Base-by-base conservation (phyloP, 2,113 vertebrate species). In the Pheucticus melanocephalus region DNA sequence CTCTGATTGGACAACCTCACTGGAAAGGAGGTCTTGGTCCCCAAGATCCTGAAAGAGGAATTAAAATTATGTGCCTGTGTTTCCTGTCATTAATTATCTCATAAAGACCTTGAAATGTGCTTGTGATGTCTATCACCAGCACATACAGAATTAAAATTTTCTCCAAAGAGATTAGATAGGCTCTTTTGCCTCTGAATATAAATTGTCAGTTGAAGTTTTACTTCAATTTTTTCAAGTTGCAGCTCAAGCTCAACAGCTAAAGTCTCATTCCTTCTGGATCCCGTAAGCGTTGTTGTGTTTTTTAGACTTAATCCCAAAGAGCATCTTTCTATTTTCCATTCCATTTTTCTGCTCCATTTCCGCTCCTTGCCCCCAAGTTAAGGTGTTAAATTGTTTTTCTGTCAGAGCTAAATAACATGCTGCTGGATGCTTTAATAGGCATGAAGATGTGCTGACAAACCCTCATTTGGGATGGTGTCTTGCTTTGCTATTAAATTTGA, bases 31-130 rank as follows among this genome's bases (percentile, higher is more conserved):
- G 85, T 78, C 88, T 92, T 77, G 56, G 71, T 94, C 82, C 90
- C 68, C 51, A 51, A 53, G 85, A 88, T 93, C 64, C 79, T 94
- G 92, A 86, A 77, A 93, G 75, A 80, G 39, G 84, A 86, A 86
- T 92, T 96, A 88, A 96, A 96, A 86, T 90, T 22, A 54, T 56
- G 33, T 79, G 91, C 47, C 35, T 61, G 42, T 2, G 1, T 78
- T 95, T 95, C 56, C 87, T 94, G 71, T 68, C 60, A 60, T 81
- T 91, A 94, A 93, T 95, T 92, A 73, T 94, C 90, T 80, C 24
- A 18, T 66, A 33, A 88, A 73, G 92, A 80, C 85, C 85, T 94
- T 93, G 85, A 93, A 80, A 86, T 82, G 48, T 66, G 54, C 82
- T 51, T 33, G 25, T 60, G 85, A 27, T 63, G 21, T 73, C 56